Conservation (phyloP, 1,140 invertebrate genomes). For the Venturia canescens region DNA sequence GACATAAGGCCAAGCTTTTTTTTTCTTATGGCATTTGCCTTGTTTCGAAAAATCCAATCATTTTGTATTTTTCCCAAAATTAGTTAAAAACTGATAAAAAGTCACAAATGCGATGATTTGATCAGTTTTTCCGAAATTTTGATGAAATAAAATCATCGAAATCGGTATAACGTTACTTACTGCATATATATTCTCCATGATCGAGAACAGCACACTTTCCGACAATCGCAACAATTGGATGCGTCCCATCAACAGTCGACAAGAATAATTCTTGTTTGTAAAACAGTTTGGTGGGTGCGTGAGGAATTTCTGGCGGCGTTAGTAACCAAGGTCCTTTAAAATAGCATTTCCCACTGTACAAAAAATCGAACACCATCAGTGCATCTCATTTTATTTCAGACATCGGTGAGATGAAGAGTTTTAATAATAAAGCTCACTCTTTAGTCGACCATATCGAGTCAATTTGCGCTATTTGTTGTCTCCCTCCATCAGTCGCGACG, state of each 20-base stretch:
- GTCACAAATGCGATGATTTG: no score
- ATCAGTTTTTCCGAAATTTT: neutral
- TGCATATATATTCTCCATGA: constrained; percentile 93
- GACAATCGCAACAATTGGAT: constrained; percentile 92
- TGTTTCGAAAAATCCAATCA: neutral
- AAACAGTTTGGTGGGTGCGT: constrained; percentile 86
- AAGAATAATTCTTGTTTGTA: constrained; percentile 97
- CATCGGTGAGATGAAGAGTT: no score
- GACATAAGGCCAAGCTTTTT: no score
- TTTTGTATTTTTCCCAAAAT: neutral
- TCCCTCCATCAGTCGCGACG: constrained; percentile 90
- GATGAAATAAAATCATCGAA: neutral
- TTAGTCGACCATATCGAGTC: constrained; percentile 95
- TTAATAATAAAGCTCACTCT: constrained; percentile 79
- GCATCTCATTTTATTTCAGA: no score
- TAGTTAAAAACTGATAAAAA: neutral
- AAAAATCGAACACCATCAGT: constrained; percentile 45
- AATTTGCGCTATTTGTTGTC: constrained; percentile 94
- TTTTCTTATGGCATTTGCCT: no score
- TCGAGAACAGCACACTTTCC: constrained; percentile 95
- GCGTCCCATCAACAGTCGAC: constrained; percentile 93
- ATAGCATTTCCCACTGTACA: constrained; percentile 88
- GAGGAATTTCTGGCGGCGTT: constrained; percentile 90
- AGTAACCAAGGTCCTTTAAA: constrained; percentile 97
- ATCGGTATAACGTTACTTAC: constrained; percentile 82